Evolutionary conservation across 2,888 invertebrate genomes (phyloP), one percentile per base, ranked within the genome.

Genomic region (Euspilapteryx auroguttella): DNA sequence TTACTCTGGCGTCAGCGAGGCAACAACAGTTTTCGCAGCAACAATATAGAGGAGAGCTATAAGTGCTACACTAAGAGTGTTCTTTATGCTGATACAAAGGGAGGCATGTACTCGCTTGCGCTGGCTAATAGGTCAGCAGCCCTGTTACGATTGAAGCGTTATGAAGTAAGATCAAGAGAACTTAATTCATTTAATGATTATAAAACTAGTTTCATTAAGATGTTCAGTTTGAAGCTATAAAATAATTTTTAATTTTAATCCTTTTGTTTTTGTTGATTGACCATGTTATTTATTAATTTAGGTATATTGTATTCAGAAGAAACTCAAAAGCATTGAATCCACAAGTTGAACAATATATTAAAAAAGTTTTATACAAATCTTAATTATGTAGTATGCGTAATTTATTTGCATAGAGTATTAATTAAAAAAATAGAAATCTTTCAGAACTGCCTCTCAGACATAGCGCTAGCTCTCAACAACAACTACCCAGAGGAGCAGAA

Each of bases 71-170:
- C 81, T 0, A 79, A 80, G 43, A 83, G 85, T 55, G 75, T 86
- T 7, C 47, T 78, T 29, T 79, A 71, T 45, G 83, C 86, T 4
- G 55, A 65, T 9, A 66, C 68, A 20, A 54, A 69, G 15, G 78
- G 78, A 24, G 57, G 76, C 8, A 80, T 81, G 53, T 80, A 81
- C 39, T 62, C 82, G 1, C 47, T 85, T 26, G 85, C 85, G 1
- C 55, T 84, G 29, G 85, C 83, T 1, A 87, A 87, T 42, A 71
- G 87, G 48, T 86, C 87, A 8, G 86, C 86, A 11, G 79, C 82
- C 6, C 63, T 83, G 24, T 69, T 82, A 41, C 73, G 80, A 38
- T 47, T 84, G 47, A 69, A 78, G 31, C 68, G 71, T 42, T 85
- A 71, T 54, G 47, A 82, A 66, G 85, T 84, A 54, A 43, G 42